These are phyloP conservation scores for Turdus rufiventris DNA, from an alignment of 2,113 vertebrate genomes.

Conservation along the genomic window DNA sequence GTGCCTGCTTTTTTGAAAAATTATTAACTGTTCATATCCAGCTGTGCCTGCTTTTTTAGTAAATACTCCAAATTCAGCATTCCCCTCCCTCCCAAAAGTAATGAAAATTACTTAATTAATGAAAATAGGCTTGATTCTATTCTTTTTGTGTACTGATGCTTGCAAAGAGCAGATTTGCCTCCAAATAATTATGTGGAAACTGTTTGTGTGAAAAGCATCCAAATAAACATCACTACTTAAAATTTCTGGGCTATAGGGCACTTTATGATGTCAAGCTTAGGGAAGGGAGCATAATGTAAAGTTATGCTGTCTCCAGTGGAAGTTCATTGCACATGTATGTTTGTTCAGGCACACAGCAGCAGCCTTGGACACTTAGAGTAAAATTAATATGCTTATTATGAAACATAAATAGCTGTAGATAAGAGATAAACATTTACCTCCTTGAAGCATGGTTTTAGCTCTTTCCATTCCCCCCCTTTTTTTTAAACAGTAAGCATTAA, in stretches of 20 bases:
- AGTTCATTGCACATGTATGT: rapidly evolving
- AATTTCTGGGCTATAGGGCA: background rate
- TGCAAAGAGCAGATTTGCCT: background rate
- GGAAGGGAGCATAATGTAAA: background rate
- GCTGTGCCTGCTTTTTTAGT: background rate
- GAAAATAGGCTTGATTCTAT: background rate
- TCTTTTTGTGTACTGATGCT: background rate
- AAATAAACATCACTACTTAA: background rate
- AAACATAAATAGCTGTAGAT: background rate
- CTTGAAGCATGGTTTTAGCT: background rate
- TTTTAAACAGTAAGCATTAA: background rate
- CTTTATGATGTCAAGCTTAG: background rate
- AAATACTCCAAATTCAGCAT: background rate
- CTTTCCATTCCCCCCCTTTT: background rate
- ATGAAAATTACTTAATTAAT: background rate
- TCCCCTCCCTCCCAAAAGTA: background rate
- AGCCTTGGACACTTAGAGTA: background rate
- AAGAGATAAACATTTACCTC: background rate
- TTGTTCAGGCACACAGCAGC: background rate
- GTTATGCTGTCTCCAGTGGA: background rate
- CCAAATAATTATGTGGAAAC: background rate
- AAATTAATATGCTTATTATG: background rate
- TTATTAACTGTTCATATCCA: background rate
- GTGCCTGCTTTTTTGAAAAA: no score
- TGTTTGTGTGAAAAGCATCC: background rate